Evolutionary conservation across 2,113 vertebrate species (phyloP).

Genomic region (Tachycineta bicolor): DNA sequence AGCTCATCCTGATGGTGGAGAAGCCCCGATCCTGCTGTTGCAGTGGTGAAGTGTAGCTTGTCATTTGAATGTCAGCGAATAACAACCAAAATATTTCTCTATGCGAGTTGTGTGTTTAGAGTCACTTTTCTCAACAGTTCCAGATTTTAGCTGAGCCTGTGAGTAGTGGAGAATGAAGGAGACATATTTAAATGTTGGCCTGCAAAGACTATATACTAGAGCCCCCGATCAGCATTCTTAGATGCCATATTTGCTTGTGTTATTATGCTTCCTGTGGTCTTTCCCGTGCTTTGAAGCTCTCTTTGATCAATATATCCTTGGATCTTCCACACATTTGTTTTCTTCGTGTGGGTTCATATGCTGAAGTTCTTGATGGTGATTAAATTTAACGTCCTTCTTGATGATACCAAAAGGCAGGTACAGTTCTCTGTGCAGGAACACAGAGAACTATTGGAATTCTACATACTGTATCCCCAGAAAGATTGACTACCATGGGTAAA

Average conservation of each 20-base stretch:
- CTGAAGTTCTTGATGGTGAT: background rate
- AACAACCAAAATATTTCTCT: background rate
- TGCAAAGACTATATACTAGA: background rate
- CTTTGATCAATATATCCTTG: background rate
- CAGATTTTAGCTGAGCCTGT: background rate
- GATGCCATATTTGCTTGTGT: background rate
- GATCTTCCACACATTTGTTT: background rate
- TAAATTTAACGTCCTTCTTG: background rate
- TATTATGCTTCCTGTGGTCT: background rate
- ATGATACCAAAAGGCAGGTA: background rate
- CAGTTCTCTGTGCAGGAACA: background rate
- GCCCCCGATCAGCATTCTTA: background rate
- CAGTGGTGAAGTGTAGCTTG: background rate
- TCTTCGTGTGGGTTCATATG: rapidly evolving
- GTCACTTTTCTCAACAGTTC: background rate
- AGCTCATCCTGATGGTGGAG: background rate
- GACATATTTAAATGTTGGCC: background rate
- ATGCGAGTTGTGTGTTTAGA: background rate
- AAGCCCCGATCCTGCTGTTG: background rate
- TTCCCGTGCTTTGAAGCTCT: background rate
- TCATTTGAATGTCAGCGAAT: background rate
- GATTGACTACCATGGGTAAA: background rate
- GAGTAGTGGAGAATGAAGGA: background rate
- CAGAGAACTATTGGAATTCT: background rate
- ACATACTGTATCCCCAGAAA: rapidly evolving